A percentile compares a stretch with the other conserved stretches of the same genome.
These are phyloP conservation scores for Petaurus breviceps DNA, from an alignment of 2,113 vertebrate genomes.

Conservation along the genomic window DNA sequence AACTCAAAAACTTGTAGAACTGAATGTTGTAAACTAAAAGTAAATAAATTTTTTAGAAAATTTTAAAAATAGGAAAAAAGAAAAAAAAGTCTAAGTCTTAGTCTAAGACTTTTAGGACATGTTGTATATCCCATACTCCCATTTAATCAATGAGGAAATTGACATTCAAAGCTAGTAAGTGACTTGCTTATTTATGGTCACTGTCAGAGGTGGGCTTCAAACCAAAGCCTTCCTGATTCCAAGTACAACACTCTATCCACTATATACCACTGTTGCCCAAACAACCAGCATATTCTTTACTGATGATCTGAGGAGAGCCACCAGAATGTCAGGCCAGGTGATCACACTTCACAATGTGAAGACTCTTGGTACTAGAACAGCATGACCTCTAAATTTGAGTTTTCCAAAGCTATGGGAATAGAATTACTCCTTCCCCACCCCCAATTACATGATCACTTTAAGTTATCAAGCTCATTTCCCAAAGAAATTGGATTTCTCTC, in stretches of 20 bases:
- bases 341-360: not conserved
- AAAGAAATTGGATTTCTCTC: slow-evolving; percentile 52
- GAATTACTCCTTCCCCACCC: not conserved
- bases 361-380: not conserved
- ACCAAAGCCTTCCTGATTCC: not conserved
- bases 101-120: not conserved
- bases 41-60: too few relatives aligned
- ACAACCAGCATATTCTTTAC: not conserved
- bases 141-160: not conserved
- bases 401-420: not conserved
- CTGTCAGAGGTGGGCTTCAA: not conserved
- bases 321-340: not conserved
- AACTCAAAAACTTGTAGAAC: too few relatives aligned
- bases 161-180: not conserved
- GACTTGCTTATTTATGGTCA: not conserved
- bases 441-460: slow-evolving; percentile 1
- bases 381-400: not conserved
- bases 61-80: too few relatives aligned
- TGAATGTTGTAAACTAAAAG: too few relatives aligned
- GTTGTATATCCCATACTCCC: not conserved
- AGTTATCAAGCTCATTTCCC: slow-evolving; percentile 30
- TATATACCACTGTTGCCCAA: not conserved
- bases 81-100: not conserved
- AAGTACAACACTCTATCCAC: not conserved
- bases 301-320: not conserved